Evolutionary conservation across 2,113 vertebrate genomes (phyloP).

Genomic region (Neotragus pygmaeus): DNA sequence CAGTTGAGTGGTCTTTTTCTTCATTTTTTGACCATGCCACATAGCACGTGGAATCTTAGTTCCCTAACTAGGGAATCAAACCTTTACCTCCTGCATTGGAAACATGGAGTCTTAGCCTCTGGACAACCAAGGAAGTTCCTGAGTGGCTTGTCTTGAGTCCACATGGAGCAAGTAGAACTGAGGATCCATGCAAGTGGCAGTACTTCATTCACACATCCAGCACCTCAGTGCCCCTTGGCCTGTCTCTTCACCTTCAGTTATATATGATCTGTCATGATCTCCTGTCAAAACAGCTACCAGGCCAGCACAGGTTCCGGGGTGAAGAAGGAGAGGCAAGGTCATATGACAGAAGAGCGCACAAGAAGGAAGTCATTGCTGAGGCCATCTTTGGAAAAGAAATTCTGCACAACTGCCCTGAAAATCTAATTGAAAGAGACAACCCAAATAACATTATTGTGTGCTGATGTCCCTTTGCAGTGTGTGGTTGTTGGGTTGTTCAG

Average conservation of each 20-base stretch:
- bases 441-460: background rate
- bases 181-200: background rate
- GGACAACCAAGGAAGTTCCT: background rate
- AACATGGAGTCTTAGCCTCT: background rate
- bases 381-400: background rate
- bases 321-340: background rate
- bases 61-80: background rate
- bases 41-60: background rate
- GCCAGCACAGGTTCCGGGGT: background rate
- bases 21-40: background rate
- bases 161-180: background rate
- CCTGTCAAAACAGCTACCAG: background rate
- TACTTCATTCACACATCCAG: background rate
- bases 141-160: background rate
- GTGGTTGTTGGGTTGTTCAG: background rate
- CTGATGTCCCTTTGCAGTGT: background rate
- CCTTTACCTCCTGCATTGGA: background rate
- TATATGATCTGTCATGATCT: background rate
- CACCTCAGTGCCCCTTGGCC: background rate
- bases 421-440: background rate
- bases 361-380: background rate
- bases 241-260: background rate
- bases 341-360: accelerated
- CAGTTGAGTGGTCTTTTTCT: background rate
- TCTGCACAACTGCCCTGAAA: background rate